phyloP scores from a whole-genome alignment of 2,797 vertebrate species.

The Acestrorhynchus altus region DNA sequence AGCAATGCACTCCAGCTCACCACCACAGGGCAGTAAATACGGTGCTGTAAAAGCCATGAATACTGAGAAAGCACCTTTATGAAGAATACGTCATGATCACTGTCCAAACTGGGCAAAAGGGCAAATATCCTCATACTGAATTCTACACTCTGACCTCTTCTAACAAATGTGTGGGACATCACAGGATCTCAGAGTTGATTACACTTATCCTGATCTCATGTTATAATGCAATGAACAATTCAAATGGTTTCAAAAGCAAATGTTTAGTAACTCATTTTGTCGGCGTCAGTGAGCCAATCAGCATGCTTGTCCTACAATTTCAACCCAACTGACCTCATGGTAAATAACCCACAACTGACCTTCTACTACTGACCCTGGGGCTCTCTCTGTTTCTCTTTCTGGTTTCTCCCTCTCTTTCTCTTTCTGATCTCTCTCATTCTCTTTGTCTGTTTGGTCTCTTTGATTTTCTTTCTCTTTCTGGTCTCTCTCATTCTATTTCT shows the following conservation, averaged over 20 bases:
- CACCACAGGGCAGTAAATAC: background rate
- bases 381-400: background rate
- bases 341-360: slow-evolving; percentile 29
- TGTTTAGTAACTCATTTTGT: no score
- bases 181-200: no score
- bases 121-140: background rate
- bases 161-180: background rate
- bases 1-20: slow-evolving; percentile 4
- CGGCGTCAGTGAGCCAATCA: no score
- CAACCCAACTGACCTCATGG: slow-evolving; percentile 17
- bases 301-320: background rate
- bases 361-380: background rate
- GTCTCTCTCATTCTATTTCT: no score
- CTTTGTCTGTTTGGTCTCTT: no score
- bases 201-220: no score
- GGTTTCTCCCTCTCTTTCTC: no score
- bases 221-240: no score
- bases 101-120: background rate
- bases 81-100: background rate
- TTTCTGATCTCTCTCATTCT: background rate
- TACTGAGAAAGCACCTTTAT: background rate
- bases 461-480: no score
- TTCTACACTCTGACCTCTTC: background rate
- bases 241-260: no score
- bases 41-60: slow-evolving; percentile 7